Evolutionary conservation across 2,888 invertebrate genomes (phyloP).

Genomic region (Cephonodes hylas): DNA sequence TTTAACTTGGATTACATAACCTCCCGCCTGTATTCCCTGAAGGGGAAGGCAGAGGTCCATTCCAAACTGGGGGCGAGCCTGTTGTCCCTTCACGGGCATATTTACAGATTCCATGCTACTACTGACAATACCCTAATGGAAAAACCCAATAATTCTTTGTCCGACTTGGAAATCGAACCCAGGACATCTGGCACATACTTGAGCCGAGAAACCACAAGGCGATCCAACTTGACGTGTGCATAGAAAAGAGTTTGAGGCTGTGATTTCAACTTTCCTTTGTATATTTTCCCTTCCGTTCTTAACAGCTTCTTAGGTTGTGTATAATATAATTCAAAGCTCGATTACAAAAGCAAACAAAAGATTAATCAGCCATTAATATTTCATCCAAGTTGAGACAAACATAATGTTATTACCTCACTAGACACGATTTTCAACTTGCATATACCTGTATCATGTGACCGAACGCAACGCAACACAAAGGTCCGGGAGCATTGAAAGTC

Average conservation of each 20-base stretch:
- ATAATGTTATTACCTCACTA: not conserved
- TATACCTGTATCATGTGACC: slow-evolving; percentile 9
- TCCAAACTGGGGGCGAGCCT: no score
- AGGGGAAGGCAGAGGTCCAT: no score
- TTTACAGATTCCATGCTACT: no score
- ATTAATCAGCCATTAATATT: not conserved
- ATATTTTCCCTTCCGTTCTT: not conserved
- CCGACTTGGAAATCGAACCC: no score
- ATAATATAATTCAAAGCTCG: not conserved
- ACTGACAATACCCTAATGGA: no score
- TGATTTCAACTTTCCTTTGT: not conserved
- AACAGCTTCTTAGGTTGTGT: no score
- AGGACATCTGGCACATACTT: no score
- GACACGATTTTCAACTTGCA: not conserved
- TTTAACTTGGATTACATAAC: not conserved
- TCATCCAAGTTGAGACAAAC: not conserved
- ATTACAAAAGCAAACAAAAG: not conserved
- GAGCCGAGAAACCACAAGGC: no score
- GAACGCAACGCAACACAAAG: not conserved
- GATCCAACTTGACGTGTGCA: no score
- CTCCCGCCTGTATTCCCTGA: no score
- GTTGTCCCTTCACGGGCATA: no score
- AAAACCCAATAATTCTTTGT: no score
- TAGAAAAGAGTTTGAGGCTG: not conserved
- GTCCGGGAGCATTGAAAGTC: slow-evolving; percentile 36